Conservation (phyloP, 2,797 vertebrate species). For the Helicolenus hilgendorfi region DNA sequence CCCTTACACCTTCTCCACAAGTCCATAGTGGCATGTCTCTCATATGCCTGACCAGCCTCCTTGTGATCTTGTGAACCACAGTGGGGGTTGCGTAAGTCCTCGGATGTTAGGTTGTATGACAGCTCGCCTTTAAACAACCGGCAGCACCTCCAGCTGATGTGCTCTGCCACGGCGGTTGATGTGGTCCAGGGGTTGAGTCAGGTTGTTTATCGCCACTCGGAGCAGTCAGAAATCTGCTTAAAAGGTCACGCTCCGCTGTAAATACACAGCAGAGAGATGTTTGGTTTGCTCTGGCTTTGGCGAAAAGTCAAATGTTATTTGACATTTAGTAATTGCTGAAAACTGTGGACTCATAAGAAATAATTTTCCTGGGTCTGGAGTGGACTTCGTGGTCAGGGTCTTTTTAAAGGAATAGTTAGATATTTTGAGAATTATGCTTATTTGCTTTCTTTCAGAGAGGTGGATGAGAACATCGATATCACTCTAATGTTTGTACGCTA, state of each 20-base stretch:
- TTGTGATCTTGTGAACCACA: constrained; percentile 8
- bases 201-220: constrained; percentile 1
- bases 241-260: constrained; percentile 55
- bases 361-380: not conserved
- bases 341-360: not conserved
- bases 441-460: not conserved
- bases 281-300: not conserved
- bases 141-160: constrained; percentile 41
- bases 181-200: constrained; percentile 37
- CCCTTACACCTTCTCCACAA: not conserved
- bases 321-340: constrained; percentile 45
- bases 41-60: constrained; percentile 8
- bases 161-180: not conserved
- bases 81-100: constrained; percentile 7
- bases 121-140: constrained; percentile 38
- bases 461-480: not conserved
- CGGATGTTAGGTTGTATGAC: constrained; percentile 41
- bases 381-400: not conserved
- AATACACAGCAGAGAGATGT: constrained; percentile 32
- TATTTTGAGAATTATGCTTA: not conserved
- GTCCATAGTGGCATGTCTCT: not conserved
- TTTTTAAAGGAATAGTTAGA: not conserved
- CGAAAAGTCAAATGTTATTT: constrained; percentile 30
- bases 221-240: constrained; percentile 35
- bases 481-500: not conserved